Evolutionary conservation across 2,888 invertebrate species (phyloP).

Genomic region (Autographa pulchrina): DNA sequence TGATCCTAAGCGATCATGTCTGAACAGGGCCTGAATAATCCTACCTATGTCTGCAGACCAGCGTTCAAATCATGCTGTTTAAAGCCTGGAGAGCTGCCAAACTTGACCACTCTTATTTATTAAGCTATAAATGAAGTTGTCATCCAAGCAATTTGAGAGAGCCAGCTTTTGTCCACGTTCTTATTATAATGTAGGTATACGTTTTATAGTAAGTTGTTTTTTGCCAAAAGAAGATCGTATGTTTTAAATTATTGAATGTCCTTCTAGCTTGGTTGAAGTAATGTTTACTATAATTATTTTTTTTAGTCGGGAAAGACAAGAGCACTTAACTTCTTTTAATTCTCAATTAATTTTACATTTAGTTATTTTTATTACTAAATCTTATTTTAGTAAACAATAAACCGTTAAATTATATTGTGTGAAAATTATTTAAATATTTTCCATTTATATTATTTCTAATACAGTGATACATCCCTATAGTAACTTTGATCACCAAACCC

Average conservation of each 20-base stretch:
- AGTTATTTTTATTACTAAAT: no score
- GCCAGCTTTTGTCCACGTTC: slow-evolving; percentile 39
- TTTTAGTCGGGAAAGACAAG: no score
- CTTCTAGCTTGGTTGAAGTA: not conserved
- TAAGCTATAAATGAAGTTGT: slow-evolving; percentile 57
- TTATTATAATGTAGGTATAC: slow-evolving; percentile 23
- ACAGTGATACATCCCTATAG: not conserved
- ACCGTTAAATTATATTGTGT: no score
- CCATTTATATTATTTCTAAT: not conserved
- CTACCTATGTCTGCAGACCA: slow-evolving; percentile 15
- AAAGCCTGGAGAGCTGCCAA: slow-evolving; percentile 54
- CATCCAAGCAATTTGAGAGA: slow-evolving; percentile 56
- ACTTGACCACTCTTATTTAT: slow-evolving; percentile 57
- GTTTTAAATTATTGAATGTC: slow-evolving; percentile 3
- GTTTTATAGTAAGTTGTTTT: slow-evolving; percentile 6
- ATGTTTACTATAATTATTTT: no score
- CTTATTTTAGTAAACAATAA: no score
- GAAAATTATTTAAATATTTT: no score
- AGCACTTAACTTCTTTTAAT: no score
- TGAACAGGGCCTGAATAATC: not conserved
- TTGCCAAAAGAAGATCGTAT: slow-evolving; percentile 25
- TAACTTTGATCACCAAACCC: not conserved
- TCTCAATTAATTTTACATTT: no score
- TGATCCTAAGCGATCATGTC: slow-evolving; percentile 5
- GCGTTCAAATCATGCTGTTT: slow-evolving; percentile 27